Evolutionary conservation across 2,888 invertebrate species (phyloP), one percentile per base, ranked within the genome.

Genomic region (Meiosimyza decipiens): DNA sequence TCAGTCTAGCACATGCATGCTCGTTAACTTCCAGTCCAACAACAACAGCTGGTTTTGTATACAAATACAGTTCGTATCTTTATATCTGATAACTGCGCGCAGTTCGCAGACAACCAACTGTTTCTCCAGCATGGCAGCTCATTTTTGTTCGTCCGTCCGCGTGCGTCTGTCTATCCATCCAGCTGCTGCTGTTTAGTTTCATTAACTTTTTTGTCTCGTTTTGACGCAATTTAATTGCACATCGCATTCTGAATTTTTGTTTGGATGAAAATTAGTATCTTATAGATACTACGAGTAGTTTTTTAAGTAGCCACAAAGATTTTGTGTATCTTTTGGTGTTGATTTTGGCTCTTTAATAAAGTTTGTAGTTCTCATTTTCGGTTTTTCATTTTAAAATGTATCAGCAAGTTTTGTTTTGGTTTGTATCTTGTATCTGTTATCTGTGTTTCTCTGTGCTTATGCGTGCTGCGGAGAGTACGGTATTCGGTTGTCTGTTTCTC

Each of bases 71-170:
- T 22, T 6, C 9, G 70, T 52, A 40, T 63, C 33, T 33, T 62
- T 60, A 47, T 13, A 51, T 4, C 59, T 59, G 28, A 59, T n/a
- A 4, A n/a, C n/a, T 28, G 16, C 22, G 11, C 49, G 49, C 4
- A 11, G 3, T 3, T n/a, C 12, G 3, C 12, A n/a, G 60, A 28
- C 28, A 3, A 28, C 28, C 28, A 28, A 28, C 28, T 3, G 49
- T 68, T 50, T 69, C 69, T 40, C 67, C 67, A 40, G n/a, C 67
- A 67, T 60, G 69, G 69, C 69, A 70, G 70, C 57, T 70, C 33
- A 49, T 59, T n/a, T 18, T 68, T 47, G 11, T 3, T 40, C 18
- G 55, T 16, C 57, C 7, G 47, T 57, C 52, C 33, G 65, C n/a
- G n/a, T n/a, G n/a, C n/a, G n/a, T n/a, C 65, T 22, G 33, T 49